phyloP scores from a whole-genome alignment of 2,113 vertebrate genomes.

The Australoheros scitulus region DNA sequence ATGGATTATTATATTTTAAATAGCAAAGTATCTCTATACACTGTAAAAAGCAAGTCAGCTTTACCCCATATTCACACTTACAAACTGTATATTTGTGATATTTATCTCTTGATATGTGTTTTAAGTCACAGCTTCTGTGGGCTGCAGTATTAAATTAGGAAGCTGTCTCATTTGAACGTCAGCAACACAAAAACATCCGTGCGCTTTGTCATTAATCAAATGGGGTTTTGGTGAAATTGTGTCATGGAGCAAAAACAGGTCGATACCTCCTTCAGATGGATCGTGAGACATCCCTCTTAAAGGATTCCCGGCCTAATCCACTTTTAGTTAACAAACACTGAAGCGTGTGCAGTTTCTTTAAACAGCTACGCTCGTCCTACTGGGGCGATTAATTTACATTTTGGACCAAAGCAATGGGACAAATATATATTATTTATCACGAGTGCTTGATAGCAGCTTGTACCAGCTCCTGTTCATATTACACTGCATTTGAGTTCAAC shows the following conservation, averaged over 20 bases:
- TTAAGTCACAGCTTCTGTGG: slow-evolving; percentile 10
- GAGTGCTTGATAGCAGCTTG: background rate
- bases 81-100: background rate
- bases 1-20: slow-evolving; percentile 11
- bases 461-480: background rate
- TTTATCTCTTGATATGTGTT: background rate
- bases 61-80: background rate
- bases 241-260: slow-evolving; percentile 34
- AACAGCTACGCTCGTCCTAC: background rate
- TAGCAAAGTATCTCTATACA: background rate
- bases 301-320: slow-evolving; percentile 1
- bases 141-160: slow-evolving; percentile 22
- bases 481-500: background rate
- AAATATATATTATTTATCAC: background rate
- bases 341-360: background rate
- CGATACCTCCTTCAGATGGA: slow-evolving; percentile 18
- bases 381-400: background rate
- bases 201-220: slow-evolving; percentile 28
- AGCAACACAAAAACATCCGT: slow-evolving; percentile 19
- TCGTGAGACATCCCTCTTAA: slow-evolving; percentile 16
- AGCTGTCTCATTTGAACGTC: background rate
- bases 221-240: slow-evolving; percentile 10
- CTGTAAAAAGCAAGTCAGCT: background rate
- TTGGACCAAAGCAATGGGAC: background rate
- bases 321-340: slow-evolving; percentile 2